Evolutionary conservation across 2,797 vertebrate genomes (phyloP).

Genomic region (Mus caroli): DNA sequence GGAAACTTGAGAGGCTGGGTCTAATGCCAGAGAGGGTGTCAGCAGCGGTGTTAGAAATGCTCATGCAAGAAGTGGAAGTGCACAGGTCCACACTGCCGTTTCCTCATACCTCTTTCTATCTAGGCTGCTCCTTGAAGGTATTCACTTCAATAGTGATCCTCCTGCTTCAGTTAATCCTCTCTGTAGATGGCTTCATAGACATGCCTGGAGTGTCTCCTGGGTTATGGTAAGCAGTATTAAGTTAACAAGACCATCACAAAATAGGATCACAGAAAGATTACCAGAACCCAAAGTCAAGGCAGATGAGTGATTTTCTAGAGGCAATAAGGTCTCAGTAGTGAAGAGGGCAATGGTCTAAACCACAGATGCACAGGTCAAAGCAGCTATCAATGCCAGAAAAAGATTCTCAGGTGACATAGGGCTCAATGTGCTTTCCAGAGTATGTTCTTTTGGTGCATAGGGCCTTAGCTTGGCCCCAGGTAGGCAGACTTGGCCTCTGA

Average conservation of each 20-base stretch:
- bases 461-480: background rate
- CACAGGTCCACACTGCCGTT: background rate
- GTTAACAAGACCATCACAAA: no score
- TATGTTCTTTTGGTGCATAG: background rate
- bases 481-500: background rate
- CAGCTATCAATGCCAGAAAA: background rate
- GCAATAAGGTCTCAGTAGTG: background rate
- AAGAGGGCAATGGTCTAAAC: background rate
- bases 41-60: background rate
- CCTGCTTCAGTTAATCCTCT: background rate
- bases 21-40: no score
- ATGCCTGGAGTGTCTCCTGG: background rate
- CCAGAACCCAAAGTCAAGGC: background rate
- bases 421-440: background rate
- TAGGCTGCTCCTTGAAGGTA: background rate
- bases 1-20: background rate
- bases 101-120: background rate
- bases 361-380: background rate
- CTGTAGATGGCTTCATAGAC: background rate
- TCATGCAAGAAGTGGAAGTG: background rate
- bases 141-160: background rate
- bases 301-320: background rate
- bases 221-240: background rate
- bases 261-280: background rate
- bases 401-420: background rate